Evolutionary conservation across 2,113 vertebrate species (phyloP), one percentile per base, ranked within the genome.

Genomic region (Callipepla californica): DNA sequence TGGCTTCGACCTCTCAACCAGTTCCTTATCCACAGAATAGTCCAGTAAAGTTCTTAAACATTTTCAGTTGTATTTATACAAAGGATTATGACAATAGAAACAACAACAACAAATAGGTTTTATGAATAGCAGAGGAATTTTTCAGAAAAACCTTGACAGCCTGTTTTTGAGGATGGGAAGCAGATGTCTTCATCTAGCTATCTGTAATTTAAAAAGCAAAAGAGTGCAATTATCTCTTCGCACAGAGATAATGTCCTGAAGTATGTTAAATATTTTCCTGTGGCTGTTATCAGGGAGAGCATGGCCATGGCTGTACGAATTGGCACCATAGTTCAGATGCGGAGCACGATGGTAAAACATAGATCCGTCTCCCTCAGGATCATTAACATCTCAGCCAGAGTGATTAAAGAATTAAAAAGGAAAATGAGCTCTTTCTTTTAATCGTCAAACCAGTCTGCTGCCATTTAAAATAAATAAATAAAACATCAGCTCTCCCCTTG

Each of bases 181-280:
- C 80, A 88, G 83, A 90, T 36, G 11, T 42, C 58, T 90, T 63
- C 62, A 55, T 30, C 51, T 91, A 82, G 72, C 45, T 91, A 74
- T 42, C 76, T 80, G 32, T 69, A 63, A 80, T 89, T 53, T 76
- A 42, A 58, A 87, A 81, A 92, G 67, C 73, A 81, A 84, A 82
- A 86, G 14, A 10, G 45, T 82, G 34, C 63, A 63, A 80, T 78
- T 90, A 67, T 84, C 61, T 93, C 28, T 85, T 87, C 89, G 58
- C 45, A 63, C 34, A 77, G 51, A 91, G 89, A 93, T 87, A 95
- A 69, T 0, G 3, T 77, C 85, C 76, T 91, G 42, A 96, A 93
- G 75, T 89, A 95, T 55, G 70, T 69, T 93, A 85, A 95, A 89
- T 90, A 85, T 96, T 94, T 96, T 95, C 58, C n/a, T 87, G 2